Evolutionary conservation across 2,888 invertebrate species (phyloP).

Genomic region (Aleiodes testaceus): DNA sequence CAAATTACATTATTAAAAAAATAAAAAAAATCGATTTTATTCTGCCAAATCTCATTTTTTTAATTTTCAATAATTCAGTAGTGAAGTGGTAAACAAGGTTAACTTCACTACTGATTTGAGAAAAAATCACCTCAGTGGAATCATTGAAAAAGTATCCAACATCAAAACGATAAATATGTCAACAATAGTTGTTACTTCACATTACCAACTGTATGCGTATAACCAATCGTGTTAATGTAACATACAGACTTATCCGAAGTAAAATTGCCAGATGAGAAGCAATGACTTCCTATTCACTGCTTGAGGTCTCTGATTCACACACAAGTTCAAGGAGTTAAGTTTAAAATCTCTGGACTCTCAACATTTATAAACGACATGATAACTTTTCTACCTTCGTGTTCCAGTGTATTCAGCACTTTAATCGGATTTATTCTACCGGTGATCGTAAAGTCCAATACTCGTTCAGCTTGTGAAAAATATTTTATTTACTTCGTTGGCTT

Average conservation of each 20-base stretch:
- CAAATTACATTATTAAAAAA: too few relatives aligned
- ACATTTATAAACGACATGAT: constrained; percentile 5
- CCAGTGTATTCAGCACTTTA: constrained; percentile 46
- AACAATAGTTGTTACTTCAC: constrained; percentile 21
- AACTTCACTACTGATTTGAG: too few relatives aligned
- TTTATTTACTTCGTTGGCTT: not conserved
- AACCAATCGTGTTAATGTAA: constrained; percentile 26
- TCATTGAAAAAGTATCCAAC: constrained; percentile 18
- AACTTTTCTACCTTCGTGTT: not conserved
- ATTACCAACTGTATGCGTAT: constrained; percentile 21
- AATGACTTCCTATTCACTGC: constrained; percentile 17
- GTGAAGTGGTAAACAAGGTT: not conserved
- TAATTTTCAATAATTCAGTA: not conserved
- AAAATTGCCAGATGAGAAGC: constrained; percentile 20
- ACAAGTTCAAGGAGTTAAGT: constrained; percentile 2
- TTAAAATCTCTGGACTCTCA: constrained; percentile 1
- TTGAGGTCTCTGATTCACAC: constrained; percentile 11
- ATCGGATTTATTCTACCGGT: constrained; percentile 51
- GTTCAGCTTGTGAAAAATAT: not conserved
- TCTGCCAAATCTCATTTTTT: too few relatives aligned
- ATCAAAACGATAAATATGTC: constrained; percentile 21
- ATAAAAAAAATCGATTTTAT: too few relatives aligned
- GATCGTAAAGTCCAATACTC: constrained; percentile 38
- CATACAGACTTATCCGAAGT: constrained; percentile 4
- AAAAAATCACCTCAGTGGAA: too few relatives aligned